Conservation (phyloP, 2,888 invertebrate species). For the Diarsia rubi region DNA sequence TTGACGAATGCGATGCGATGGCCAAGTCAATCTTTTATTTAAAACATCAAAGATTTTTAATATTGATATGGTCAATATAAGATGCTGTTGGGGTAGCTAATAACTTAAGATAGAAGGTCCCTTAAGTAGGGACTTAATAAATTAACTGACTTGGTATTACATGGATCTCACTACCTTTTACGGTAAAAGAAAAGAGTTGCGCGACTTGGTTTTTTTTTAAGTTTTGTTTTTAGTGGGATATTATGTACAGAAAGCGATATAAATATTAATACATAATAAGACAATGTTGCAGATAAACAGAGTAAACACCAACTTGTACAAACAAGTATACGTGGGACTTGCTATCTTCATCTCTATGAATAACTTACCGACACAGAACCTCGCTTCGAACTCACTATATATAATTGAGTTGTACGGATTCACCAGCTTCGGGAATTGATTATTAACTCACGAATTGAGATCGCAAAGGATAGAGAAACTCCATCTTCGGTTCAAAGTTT, state of each 20-base stretch:
- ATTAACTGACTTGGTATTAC: no score
- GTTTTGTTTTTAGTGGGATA: no score
- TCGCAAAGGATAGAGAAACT: conserved; percentile 59
- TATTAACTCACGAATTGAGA: conserved; percentile 71
- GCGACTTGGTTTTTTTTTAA: no score
- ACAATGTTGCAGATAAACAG: conserved; percentile 48
- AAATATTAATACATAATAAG: conserved; percentile 29
- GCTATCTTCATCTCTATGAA: conserved; percentile 72
- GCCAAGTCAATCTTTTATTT: no score
- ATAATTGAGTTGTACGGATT: conserved; percentile 74
- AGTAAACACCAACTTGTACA: conserved; percentile 35
- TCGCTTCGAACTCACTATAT: conserved; percentile 68
- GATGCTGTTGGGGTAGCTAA: no score
- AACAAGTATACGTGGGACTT: conserved; percentile 74
- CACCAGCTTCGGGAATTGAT: conserved; percentile 75
- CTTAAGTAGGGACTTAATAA: no score
- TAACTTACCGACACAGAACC: conserved; percentile 75
- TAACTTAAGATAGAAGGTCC: no score
- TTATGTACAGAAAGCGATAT: neutral
- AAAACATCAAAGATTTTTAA: no score
- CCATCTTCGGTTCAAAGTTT: conserved; percentile 47
- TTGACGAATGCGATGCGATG: no score
- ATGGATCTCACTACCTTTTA: no score
- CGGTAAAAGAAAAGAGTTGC: no score
- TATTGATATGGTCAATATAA: no score